Evolutionary conservation across 2,888 invertebrate species (phyloP).

Genomic region (Anoplius nigerrimus): DNA sequence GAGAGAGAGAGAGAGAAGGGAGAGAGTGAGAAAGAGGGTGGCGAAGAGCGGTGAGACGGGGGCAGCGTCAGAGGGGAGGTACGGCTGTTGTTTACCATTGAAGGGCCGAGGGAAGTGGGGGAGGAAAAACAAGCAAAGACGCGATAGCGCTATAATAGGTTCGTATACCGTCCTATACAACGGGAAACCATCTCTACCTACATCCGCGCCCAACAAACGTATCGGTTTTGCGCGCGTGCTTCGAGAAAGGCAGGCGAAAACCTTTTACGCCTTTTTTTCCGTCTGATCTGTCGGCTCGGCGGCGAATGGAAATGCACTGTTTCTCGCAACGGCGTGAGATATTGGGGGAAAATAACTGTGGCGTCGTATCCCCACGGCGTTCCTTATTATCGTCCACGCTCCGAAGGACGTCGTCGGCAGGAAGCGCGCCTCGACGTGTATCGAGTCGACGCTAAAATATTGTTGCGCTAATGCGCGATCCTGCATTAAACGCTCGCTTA

Average conservation of each 20-base stretch:
- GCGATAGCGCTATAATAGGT: constrained; percentile 53
- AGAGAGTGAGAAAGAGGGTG: constrained; percentile 4
- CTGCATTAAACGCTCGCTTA: too few species aligned
- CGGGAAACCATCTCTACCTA: constrained; percentile 5
- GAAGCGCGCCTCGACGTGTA: too few species aligned
- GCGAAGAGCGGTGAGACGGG: neutral
- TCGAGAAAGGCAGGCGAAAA: constrained; percentile 4
- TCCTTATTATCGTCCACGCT: too few species aligned
- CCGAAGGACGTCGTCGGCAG: too few species aligned
- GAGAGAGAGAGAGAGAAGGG: neutral
- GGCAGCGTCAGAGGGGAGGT: constrained; percentile 26
- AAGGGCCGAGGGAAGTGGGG: constrained; percentile 45
- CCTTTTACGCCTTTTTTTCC: neutral
- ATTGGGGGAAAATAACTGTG: too few species aligned
- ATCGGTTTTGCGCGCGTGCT: constrained; percentile 12
- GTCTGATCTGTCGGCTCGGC: constrained; percentile 1
- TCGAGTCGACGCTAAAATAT: too few species aligned
- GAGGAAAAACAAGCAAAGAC: constrained; percentile 55
- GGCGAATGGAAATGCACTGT: too few species aligned
- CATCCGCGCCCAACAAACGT: constrained; percentile 4
- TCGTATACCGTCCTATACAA: constrained; percentile 34
- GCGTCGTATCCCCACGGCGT: too few species aligned
- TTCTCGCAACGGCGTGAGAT: too few species aligned
- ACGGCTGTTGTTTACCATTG: constrained; percentile 57
- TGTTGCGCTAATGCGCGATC: too few species aligned